A percentile compares a stretch with the other conserved stretches of the same genome.
phyloP scores from a whole-genome alignment of 1,140 invertebrate genomes.

The Brachionus angularis region DNA sequence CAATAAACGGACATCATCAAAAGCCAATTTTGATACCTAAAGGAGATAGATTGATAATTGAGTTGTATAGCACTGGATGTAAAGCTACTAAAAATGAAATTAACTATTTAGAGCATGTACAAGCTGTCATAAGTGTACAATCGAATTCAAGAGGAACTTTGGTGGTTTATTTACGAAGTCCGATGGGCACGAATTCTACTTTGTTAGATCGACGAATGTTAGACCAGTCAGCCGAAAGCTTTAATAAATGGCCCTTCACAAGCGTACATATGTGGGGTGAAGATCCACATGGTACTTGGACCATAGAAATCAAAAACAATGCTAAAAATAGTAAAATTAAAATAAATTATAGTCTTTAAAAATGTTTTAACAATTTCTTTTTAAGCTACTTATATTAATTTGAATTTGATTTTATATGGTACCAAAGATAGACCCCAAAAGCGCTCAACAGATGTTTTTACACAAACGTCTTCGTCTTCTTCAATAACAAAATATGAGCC shows the following conservation, averaged over 20 bases:
- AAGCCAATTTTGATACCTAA: constrained; percentile 41
- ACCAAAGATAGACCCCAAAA: constrained; percentile 43
- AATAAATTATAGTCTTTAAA: not conserved
- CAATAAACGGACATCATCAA: constrained; percentile 14
- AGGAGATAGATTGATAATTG: constrained; percentile 37
- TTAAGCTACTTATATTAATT: constrained; percentile 36
- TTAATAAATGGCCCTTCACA: constrained; percentile 69
- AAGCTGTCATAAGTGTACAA: constrained; percentile 59
- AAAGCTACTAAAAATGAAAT: constrained; percentile 53
- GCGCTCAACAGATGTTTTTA: constrained; percentile 13
- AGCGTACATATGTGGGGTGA: constrained; percentile 68
- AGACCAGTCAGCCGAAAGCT: constrained; percentile 49
- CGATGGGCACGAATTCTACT: constrained; percentile 45
- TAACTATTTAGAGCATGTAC: constrained; percentile 87
- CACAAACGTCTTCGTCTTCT: no score
- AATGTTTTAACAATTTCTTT: not conserved
- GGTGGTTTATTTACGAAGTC: constrained; percentile 64
- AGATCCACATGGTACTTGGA: constrained; percentile 47
- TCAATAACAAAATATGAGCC: no score
- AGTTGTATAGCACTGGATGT: constrained; percentile 26
- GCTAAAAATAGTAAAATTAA: constrained; percentile 32
- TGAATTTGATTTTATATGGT: constrained; percentile 41
- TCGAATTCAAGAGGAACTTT: constrained; percentile 77
- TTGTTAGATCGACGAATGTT: constrained; percentile 48
- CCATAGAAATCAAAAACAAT: constrained; percentile 24